Evolutionary conservation across 2,113 vertebrate species (phyloP).

Genomic region (Cyprinodon brontotheroides): DNA sequence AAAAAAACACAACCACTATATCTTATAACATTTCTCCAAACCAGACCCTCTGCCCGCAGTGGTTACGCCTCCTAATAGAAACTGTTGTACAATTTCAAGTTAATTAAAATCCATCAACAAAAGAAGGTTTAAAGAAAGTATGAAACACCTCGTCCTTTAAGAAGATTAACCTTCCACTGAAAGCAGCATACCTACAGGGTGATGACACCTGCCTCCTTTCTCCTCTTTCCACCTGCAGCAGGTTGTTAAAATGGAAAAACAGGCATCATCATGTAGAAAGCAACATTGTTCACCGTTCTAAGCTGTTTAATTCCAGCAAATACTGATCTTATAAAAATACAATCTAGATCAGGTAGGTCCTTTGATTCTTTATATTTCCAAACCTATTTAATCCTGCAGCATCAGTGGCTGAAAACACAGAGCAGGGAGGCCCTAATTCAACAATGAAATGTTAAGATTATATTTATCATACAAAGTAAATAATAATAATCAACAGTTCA

Average conservation of each 20-base stretch:
- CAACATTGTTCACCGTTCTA: background rate
- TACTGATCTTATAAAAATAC: constrained; percentile 1
- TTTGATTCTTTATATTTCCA: background rate
- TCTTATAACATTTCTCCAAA: constrained; percentile 8
- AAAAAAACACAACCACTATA: background rate
- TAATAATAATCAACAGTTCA: background rate
- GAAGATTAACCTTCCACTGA: background rate
- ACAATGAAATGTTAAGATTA: background rate
- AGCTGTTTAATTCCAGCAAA: background rate
- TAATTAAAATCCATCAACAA: constrained; percentile 50
- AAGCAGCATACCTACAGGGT: constrained; percentile 25
- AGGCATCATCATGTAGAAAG: constrained; percentile 4
- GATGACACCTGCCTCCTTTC: constrained; percentile 34
- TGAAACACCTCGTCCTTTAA: constrained; percentile 3
- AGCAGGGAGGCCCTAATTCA: background rate
- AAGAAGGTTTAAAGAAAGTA: constrained; percentile 29
- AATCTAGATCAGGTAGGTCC: background rate
- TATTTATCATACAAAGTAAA: background rate
- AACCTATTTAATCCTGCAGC: background rate
- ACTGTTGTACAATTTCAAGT: constrained; percentile 39
- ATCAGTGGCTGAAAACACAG: background rate
- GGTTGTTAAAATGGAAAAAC: constrained; percentile 35
- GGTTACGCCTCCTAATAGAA: constrained; percentile 38
- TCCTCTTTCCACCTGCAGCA: constrained; percentile 47
- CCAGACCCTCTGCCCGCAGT: constrained; percentile 4